Evolutionary conservation across 2,113 vertebrate species (phyloP).

Genomic region (Trogon surrucura): DNA sequence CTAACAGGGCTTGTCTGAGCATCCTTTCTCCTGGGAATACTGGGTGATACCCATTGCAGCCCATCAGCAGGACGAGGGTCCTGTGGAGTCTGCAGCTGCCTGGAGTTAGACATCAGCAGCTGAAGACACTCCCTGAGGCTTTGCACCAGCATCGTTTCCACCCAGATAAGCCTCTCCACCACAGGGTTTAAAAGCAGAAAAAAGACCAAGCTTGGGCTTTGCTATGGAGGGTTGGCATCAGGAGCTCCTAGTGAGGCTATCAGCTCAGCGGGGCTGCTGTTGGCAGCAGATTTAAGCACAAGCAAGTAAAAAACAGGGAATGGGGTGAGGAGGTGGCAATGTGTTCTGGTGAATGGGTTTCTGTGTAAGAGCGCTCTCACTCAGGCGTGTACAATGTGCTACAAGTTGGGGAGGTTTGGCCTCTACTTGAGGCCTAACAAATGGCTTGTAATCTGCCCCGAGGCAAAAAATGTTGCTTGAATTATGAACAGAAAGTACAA

Average conservation of each 20-base stretch:
- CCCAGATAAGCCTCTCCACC: neutral
- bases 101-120: neutral
- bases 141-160: neutral
- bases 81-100: neutral
- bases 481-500: neutral
- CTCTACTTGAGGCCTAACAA: neutral
- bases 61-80: neutral
- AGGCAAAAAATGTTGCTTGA: neutral
- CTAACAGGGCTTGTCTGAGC: neutral
- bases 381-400: accelerated
- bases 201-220: accelerated
- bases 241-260: accelerated
- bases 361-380: neutral
- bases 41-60: neutral
- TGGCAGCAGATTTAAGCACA: accelerated
- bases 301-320: neutral
- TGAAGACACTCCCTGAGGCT: neutral
- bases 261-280: neutral
- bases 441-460: neutral
- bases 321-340: neutral
- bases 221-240: accelerated
- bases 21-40: neutral
- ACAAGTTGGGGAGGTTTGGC: no score
- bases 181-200: neutral
- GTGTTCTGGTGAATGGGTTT: neutral